Percentiles rank a stretch among this genome's conserved stretches.
These are phyloP conservation scores for Plebejus melissa DNA, from an alignment of 2,888 invertebrate genomes.

Conservation along the genomic window DNA sequence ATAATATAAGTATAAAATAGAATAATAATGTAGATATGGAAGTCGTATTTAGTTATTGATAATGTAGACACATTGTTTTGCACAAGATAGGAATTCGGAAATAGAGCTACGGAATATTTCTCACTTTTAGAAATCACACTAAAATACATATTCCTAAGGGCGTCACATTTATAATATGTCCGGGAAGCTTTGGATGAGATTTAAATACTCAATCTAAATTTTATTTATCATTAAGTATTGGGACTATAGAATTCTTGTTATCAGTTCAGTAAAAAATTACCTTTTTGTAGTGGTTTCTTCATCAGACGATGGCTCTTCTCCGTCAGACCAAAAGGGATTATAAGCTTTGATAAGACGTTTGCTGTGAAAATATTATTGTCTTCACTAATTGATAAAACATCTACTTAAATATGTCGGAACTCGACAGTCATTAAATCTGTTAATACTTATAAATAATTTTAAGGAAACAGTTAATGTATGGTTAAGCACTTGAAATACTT, in stretches of 20 bases:
- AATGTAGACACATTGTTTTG: not conserved
- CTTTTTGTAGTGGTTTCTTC: conserved; percentile 60
- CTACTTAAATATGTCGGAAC: not conserved
- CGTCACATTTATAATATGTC: no score
- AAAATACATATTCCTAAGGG: no score
- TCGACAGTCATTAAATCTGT: not conserved
- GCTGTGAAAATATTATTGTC: conserved; percentile 46
- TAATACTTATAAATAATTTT: not conserved
- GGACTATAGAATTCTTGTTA: no score
- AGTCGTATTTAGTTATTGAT: not conserved
- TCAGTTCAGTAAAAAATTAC: conserved; percentile 40
- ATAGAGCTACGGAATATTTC: not conserved
- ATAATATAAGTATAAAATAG: no score
- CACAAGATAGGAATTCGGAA: not conserved
- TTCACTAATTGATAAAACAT: not conserved
- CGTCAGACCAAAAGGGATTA: conserved; percentile 88
- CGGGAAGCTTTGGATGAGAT: no score
- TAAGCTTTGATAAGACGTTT: conserved; percentile 75
- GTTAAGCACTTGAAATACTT: not conserved
- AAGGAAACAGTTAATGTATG: not conserved
- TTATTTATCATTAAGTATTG: no score
- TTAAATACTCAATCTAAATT: no score
- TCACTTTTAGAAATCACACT: no score
- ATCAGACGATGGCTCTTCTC: conserved; percentile 81
- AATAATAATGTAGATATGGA: no score